Percentiles rank a stretch among this genome's conserved stretches.
phyloP scores from a whole-genome alignment of 2,888 invertebrate species.

The Melitaea athalia region DNA sequence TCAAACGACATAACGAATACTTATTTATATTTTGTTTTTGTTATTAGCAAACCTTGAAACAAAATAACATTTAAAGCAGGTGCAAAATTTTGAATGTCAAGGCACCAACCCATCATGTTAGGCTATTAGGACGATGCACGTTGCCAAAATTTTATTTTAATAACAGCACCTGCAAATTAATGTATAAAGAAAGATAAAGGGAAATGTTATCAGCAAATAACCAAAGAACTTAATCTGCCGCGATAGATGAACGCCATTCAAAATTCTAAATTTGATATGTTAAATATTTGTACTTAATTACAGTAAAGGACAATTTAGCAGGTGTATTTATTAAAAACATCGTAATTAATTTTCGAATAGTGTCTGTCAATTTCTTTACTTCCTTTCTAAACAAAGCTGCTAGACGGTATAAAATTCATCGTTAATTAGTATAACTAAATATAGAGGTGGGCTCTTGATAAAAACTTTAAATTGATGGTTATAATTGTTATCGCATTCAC shows the following conservation, averaged over 20 bases:
- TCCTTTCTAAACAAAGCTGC: background rate
- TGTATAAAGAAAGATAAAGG: conserved; percentile 20
- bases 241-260: background rate
- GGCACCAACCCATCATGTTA: conserved; percentile 47
- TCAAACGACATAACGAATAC: background rate
- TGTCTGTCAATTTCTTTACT: conserved; percentile 23
- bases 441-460: background rate
- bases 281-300: conserved; percentile 3
- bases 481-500: background rate
- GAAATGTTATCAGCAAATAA: conserved; percentile 14
- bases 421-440: background rate
- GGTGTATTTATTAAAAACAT: conserved; percentile 33
- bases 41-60: conserved; percentile 7
- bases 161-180: conserved; percentile 49
- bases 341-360: conserved; percentile 32
- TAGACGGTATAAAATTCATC: background rate
- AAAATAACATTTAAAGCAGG: conserved; percentile 42
- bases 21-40: background rate
- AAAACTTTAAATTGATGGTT: background rate
- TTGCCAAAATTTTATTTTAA: conserved; percentile 52
- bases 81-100: conserved; percentile 48
- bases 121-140: conserved; percentile 47
- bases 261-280: background rate
- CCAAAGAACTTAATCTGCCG: background rate
- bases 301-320: conserved; percentile 28